Conservation (phyloP, 2,113 vertebrate genomes). For the Notiomystis cincta region DNA sequence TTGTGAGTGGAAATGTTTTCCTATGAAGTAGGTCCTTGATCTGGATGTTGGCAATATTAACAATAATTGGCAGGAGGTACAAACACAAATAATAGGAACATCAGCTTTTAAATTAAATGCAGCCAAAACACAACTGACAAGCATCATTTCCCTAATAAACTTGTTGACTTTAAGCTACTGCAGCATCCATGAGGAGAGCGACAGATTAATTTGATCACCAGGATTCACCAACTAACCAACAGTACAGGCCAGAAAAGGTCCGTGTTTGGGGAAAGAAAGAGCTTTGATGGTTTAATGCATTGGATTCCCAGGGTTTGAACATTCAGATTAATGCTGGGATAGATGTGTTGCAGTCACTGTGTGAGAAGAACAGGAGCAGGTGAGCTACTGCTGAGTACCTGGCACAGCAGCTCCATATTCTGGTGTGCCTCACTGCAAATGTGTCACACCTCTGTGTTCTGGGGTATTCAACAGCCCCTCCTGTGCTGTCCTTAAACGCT, state of each 20-base stretch:
- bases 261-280: neutral
- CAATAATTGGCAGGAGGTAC: slow-evolving; percentile 38
- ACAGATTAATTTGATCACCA: neutral
- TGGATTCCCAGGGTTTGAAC: neutral
- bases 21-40: slow-evolving; percentile 25
- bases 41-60: slow-evolving; percentile 11
- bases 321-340: neutral
- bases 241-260: neutral
- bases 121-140: neutral
- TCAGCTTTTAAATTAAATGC: slow-evolving; percentile 17
- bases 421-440: neutral
- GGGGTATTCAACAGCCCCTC: neutral
- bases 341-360: neutral
- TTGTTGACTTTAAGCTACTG: neutral
- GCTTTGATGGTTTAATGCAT: neutral
- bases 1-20: slow-evolving; percentile 32
- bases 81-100: neutral
- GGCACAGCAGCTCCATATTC: neutral
- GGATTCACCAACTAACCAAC: neutral
- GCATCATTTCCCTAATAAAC: slow-evolving; percentile 1
- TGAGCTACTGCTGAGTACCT: neutral
- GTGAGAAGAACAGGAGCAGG: neutral
- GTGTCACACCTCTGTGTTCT: accelerated
- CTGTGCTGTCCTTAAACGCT: neutral
- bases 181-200: neutral